phyloP scores from a whole-genome alignment of 2,888 invertebrate species.

The Limenitis camilla region DNA sequence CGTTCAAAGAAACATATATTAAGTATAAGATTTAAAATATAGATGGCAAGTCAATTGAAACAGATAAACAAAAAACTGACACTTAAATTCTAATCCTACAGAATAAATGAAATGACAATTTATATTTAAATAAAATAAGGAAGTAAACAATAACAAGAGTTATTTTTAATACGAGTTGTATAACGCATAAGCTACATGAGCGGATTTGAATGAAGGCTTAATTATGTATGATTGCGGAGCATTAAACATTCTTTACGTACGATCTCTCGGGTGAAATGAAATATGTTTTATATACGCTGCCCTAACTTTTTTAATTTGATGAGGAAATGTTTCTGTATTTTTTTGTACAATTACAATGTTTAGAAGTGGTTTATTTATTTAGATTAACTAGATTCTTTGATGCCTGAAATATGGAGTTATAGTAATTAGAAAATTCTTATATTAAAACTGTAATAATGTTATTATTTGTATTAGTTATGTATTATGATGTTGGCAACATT shows the following conservation, averaged over 20 bases:
- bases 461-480: too few relatives aligned
- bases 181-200: constrained; percentile 2
- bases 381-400: neutral
- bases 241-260: constrained; percentile 12
- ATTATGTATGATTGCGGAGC: constrained; percentile 10
- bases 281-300: neutral
- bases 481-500: too few relatives aligned
- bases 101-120: too few relatives aligned
- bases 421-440: too few relatives aligned
- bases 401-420: too few relatives aligned
- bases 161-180: neutral
- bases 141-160: constrained; percentile 7
- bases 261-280: constrained; percentile 3
- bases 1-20: too few relatives aligned
- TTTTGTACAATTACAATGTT: neutral
- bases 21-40: too few relatives aligned
- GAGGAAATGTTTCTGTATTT: neutral
- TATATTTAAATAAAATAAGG: too few relatives aligned
- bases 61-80: too few relatives aligned
- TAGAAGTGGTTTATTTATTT: neutral
- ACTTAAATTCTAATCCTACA: too few relatives aligned
- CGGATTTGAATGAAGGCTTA: constrained; percentile 19
- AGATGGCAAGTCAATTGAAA: too few relatives aligned
- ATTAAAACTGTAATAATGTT: too few relatives aligned
- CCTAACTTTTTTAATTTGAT: neutral